Percentiles rank a stretch among this genome's conserved stretches.
Evolutionary conservation across 2,888 invertebrate genomes (phyloP).

Genomic region (Elmis aenea): DNA sequence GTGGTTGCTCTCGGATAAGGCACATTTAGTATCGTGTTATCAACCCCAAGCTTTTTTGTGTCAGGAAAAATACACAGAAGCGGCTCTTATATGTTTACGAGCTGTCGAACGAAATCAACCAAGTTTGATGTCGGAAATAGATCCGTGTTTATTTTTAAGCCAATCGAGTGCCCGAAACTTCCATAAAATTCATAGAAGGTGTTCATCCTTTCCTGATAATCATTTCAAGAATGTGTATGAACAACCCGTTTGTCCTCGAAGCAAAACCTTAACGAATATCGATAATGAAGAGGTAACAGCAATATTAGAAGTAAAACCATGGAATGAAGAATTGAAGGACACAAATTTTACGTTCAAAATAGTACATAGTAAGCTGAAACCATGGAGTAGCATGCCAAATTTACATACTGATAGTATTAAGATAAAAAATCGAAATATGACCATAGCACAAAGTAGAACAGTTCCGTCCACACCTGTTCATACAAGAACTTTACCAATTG

Average conservation of each 20-base stretch:
- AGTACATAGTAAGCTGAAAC: conserved; percentile 39
- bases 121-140: conserved; percentile 57
- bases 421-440: conserved; percentile 27
- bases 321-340: too few relatives aligned
- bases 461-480: conserved; percentile 41
- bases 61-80: conserved; percentile 56
- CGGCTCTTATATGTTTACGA: conserved; percentile 57
- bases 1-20: conserved; percentile 57
- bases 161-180: conserved; percentile 36
- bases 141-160: conserved; percentile 49
- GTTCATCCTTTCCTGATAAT: conserved; percentile 53
- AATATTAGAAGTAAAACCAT: conserved; percentile 1
- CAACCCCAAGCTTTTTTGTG: conserved; percentile 55
- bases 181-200: conserved; percentile 50
- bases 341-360: too few relatives aligned
- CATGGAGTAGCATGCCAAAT: conserved; percentile 47
- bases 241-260: conserved; percentile 7
- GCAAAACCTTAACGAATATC: conserved; percentile 16
- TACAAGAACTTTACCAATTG: conserved; percentile 18
- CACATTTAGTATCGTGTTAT: conserved; percentile 56
- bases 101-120: conserved; percentile 61
- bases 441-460: conserved; percentile 36
- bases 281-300: conserved; percentile 2
- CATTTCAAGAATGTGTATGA: conserved; percentile 33
- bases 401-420: conserved; percentile 30